phyloP scores from a whole-genome alignment of 2,888 invertebrate genomes.

The Petrophora chlorosata region DNA sequence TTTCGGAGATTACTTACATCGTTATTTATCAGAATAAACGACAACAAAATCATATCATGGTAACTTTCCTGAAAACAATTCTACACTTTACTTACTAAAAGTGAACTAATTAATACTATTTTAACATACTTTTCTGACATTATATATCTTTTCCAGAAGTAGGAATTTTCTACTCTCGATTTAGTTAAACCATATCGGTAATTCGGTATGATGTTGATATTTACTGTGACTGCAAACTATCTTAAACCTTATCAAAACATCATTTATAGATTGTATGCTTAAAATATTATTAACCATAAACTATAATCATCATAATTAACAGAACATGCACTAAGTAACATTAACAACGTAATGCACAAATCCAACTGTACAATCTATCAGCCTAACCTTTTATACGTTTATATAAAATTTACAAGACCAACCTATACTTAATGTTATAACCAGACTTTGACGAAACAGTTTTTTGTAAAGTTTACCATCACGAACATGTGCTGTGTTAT shows the following conservation, averaged over 20 bases:
- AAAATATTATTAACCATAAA: not conserved
- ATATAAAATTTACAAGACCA: conserved; percentile 17
- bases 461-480: conserved; percentile 47
- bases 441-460: conserved; percentile 41
- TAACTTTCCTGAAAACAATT: too few species aligned
- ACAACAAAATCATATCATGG: too few species aligned
- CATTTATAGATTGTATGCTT: not conserved
- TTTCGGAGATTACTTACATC: not conserved
- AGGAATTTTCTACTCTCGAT: too few species aligned
- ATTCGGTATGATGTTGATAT: too few species aligned
- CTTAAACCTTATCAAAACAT: not conserved
- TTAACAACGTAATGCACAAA: conserved; percentile 21
- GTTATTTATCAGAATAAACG: too few species aligned
- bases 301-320: conserved; percentile 23
- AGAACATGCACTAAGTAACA: conserved; percentile 9
- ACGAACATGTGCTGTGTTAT: conserved; percentile 53
- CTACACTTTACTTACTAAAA: too few species aligned
- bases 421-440: conserved; percentile 41
- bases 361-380: conserved; percentile 18
- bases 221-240: not conserved
- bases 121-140: too few species aligned
- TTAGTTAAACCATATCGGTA: too few species aligned
- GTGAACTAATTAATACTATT: too few species aligned
- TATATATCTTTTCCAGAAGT: too few species aligned
- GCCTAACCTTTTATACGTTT: conserved; percentile 13